phyloP scores from a whole-genome alignment of 2,797 vertebrate species.

The Novumbra hubbsi region DNA sequence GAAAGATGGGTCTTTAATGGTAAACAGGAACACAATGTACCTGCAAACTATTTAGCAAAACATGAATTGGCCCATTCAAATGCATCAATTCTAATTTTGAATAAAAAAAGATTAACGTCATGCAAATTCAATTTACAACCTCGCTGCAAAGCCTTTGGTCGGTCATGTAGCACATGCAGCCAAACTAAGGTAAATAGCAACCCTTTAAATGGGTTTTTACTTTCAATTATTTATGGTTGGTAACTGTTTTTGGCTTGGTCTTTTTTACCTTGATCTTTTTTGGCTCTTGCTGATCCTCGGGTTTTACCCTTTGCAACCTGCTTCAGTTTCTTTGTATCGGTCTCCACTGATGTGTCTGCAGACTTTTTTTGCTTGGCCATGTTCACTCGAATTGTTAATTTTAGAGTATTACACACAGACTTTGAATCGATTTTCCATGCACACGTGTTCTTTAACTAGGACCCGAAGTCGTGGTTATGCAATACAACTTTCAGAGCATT shows the following conservation, averaged over 20 bases:
- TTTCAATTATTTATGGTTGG: too few species aligned
- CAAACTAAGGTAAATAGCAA: not conserved
- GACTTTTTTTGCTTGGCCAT: conserved; percentile 72
- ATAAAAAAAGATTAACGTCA: not conserved
- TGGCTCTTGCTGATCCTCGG: conserved; percentile 26
- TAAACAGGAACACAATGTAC: conserved; percentile 20
- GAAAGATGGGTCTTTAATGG: conserved; percentile 16
- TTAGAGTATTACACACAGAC: not conserved
- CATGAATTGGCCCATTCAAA: not conserved
- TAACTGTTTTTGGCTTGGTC: not conserved
- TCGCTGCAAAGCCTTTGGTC: too few species aligned
- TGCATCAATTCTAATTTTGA: not conserved
- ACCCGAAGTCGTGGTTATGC: conserved; percentile 40
- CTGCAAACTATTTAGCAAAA: conserved; percentile 11
- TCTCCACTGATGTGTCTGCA: conserved; percentile 6
- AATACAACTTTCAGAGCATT: conserved; percentile 53
- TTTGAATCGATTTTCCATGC: not conserved
- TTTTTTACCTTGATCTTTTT: conserved; percentile 57
- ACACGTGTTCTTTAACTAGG: conserved; percentile 30
- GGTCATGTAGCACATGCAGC: not conserved
- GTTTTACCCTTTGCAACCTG: conserved; percentile 44
- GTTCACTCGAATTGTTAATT: not conserved
- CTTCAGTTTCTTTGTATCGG: conserved; percentile 65
- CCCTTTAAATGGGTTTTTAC: not conserved
- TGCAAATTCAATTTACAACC: not conserved